Percentiles rank a stretch among this genome's conserved stretches.
These are phyloP conservation scores for Rhinoptilus africanus DNA, from an alignment of 2,113 vertebrate species.

Conservation along the genomic window DNA sequence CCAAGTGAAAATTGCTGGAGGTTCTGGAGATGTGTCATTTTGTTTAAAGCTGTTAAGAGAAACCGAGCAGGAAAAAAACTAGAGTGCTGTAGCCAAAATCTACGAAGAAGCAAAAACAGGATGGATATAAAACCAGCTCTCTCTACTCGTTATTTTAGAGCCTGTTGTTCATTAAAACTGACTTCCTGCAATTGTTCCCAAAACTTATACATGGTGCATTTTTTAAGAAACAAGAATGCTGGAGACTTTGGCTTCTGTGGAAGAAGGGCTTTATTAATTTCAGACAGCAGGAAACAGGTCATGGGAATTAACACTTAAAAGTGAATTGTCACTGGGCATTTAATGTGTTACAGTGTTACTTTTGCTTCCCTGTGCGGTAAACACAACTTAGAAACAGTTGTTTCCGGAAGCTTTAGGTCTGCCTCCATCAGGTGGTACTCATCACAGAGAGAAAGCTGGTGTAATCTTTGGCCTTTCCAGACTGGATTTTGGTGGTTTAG, in stretches of 20 bases:
- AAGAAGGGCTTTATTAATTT: neutral
- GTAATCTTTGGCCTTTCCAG: neutral
- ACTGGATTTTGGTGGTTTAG: neutral
- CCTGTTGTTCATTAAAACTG: neutral
- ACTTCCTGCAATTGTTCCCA: constrained; percentile 39
- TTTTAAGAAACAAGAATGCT: neutral
- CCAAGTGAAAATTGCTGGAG: neutral
- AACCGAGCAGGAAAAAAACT: neutral
- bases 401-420: accelerated
- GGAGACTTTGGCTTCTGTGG: neutral
- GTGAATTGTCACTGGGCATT: neutral
- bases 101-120: neutral
- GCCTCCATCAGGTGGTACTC: neutral
- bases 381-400: neutral
- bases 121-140: neutral
- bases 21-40: neutral
- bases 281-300: neutral
- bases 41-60: neutral
- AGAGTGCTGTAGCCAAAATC: neutral
- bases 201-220: neutral
- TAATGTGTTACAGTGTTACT: neutral
- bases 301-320: neutral
- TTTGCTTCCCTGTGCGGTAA: neutral
- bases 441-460: neutral
- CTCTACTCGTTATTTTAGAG: neutral